A percentile compares a stretch with the other conserved stretches of the same genome.
These are phyloP conservation scores for Scaptomyza caliginosa DNA, from an alignment of 2,888 invertebrate species.

Conservation along the genomic window DNA sequence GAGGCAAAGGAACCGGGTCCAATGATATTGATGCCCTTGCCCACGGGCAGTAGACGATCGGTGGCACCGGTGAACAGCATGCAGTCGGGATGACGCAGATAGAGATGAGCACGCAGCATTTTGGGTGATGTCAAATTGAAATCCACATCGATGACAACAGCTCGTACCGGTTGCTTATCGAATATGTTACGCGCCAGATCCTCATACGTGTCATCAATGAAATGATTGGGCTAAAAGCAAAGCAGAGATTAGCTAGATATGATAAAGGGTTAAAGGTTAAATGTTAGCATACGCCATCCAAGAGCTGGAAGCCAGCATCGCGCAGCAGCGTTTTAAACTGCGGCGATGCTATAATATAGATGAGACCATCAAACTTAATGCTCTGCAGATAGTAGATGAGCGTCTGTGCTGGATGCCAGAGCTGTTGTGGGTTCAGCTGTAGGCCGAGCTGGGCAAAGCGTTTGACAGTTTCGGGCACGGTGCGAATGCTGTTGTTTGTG, in stretches of 20 bases:
- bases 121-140: slow-evolving; percentile 83
- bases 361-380: slow-evolving; percentile 84
- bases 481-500: slow-evolving; percentile 83
- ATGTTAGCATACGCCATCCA: slow-evolving; percentile 81
- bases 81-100: slow-evolving; percentile 84
- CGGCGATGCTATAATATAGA: slow-evolving; percentile 83
- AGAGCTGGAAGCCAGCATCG: slow-evolving; percentile 83
- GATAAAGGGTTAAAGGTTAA: too few relatives aligned
- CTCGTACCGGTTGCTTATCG: slow-evolving; percentile 83
- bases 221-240: slow-evolving; percentile 22
- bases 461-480: slow-evolving; percentile 63
- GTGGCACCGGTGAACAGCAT: slow-evolving; percentile 84
- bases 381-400: slow-evolving; percentile 84
- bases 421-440: slow-evolving; percentile 68
- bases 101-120: slow-evolving; percentile 83
- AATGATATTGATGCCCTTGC: slow-evolving; percentile 76
- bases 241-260: too few relatives aligned
- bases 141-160: slow-evolving; percentile 85
- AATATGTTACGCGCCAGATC: slow-evolving; percentile 61
- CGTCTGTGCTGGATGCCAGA: slow-evolving; percentile 84
- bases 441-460: slow-evolving; percentile 71
- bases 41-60: slow-evolving; percentile 82
- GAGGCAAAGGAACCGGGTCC: slow-evolving; percentile 84
- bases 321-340: slow-evolving; percentile 80
- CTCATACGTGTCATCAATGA: slow-evolving; percentile 64